phyloP scores from a whole-genome alignment of 1,140 invertebrate genomes.

The Samia ricini region DNA sequence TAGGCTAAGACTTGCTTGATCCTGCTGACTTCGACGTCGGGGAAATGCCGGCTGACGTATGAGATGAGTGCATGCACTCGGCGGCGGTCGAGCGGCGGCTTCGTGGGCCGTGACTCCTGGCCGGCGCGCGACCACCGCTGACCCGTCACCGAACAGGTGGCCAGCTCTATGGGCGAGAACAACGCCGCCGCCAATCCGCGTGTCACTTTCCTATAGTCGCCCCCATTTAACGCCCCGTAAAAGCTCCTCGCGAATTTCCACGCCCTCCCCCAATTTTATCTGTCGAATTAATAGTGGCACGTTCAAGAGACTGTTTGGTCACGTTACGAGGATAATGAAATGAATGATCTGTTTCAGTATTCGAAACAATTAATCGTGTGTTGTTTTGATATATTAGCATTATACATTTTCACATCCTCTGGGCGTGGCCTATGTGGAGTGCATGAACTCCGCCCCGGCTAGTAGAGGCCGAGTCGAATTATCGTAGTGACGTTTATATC shows the following conservation, averaged over 20 bases:
- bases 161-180: constrained; percentile 85
- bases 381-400: not conserved
- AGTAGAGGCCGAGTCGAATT: not conserved
- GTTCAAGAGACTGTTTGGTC: too few species aligned
- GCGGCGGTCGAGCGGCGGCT: constrained; percentile 83
- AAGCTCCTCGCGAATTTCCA: constrained; percentile 84
- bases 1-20: constrained; percentile 87
- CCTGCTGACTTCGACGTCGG: constrained; percentile 84
- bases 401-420: not conserved
- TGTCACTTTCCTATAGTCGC: constrained; percentile 85
- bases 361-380: not conserved
- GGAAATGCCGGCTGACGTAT: constrained; percentile 85
- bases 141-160: constrained; percentile 85
- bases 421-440: not conserved
- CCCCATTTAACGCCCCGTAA: constrained; percentile 85
- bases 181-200: constrained; percentile 84
- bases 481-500: constrained; percentile 3
- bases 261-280: constrained; percentile 85
- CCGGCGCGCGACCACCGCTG: constrained; percentile 86
- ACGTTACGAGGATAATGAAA: not conserved
- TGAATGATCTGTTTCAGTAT: not conserved
- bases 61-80: constrained; percentile 87
- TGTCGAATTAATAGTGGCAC: constrained; percentile 36
- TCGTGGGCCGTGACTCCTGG: constrained; percentile 83
- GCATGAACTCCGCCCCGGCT: not conserved